Percentiles rank a stretch among this genome's conserved stretches.
Evolutionary conservation across 2,888 invertebrate genomes (phyloP).

Genomic region (Elaeidobius kamerunicus): DNA sequence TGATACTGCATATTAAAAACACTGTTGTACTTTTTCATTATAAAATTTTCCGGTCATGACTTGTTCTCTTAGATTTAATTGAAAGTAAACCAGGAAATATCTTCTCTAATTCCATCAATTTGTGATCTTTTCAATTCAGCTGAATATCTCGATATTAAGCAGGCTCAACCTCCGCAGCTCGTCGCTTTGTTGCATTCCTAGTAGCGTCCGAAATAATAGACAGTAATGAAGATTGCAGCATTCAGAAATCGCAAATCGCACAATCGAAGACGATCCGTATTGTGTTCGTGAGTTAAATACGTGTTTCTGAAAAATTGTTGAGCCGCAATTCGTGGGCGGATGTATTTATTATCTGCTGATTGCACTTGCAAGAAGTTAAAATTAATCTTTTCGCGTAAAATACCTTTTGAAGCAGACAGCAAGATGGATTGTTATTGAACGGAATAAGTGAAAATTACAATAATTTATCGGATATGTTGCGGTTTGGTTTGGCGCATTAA

Average conservation of each 20-base stretch:
- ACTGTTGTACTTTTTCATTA: not conserved
- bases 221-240: constrained; percentile 25
- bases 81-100: constrained; percentile 10
- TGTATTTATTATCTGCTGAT: constrained; percentile 40
- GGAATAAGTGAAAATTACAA: constrained; percentile 36
- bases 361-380: constrained; percentile 35
- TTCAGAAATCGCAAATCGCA: constrained; percentile 16
- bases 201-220: constrained; percentile 24
- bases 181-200: constrained; percentile 15
- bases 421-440: constrained; percentile 36
- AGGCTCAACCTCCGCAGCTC: constrained; percentile 9
- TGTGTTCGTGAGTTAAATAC: constrained; percentile 19
- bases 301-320: constrained; percentile 27
- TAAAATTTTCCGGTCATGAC: not conserved
- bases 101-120: not conserved
- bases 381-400: constrained; percentile 36
- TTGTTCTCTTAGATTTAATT: not conserved
- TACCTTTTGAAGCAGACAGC: constrained; percentile 32
- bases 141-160: constrained; percentile 16
- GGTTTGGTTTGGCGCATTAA: constrained; percentile 29
- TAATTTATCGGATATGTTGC: constrained; percentile 34
- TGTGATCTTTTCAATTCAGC: constrained; percentile 1
- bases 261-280: constrained; percentile 13
- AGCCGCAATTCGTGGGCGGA: constrained; percentile 30
- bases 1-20: too few relatives aligned